Percentiles rank a stretch among this genome's conserved stretches.
phyloP scores from a whole-genome alignment of 1,140 invertebrate genomes.

The Aphelenchoides fujianensis region DNA sequence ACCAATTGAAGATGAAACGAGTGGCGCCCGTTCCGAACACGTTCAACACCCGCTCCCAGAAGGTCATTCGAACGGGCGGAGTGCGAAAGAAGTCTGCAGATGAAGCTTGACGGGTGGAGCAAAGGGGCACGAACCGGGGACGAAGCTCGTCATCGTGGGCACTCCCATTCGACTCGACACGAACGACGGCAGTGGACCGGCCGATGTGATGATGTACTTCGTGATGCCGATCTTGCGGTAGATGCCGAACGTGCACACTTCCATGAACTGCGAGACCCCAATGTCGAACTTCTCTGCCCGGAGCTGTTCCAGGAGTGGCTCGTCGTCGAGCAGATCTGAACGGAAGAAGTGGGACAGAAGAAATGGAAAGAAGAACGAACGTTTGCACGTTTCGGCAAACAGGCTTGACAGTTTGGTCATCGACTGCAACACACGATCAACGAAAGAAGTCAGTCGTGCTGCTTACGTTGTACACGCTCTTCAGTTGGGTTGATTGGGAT shows the following conservation, averaged over 20 bases:
- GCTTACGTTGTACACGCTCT: too few relatives aligned
- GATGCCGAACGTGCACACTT: not conserved
- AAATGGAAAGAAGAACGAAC: not conserved
- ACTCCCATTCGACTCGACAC: not conserved
- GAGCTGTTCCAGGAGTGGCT: not conserved
- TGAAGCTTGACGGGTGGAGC: not conserved
- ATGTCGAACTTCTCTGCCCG: constrained; percentile 11
- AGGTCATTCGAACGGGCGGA: not conserved
- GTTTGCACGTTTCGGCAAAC: too few relatives aligned
- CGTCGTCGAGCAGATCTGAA: constrained; percentile 1
- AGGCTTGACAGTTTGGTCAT: too few relatives aligned
- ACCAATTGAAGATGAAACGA: not conserved
- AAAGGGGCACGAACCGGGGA: too few relatives aligned
- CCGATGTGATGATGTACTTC: not conserved
- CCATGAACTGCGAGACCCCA: not conserved
- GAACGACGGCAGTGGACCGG: not conserved
- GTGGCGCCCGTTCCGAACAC: not conserved
- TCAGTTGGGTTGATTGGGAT: too few relatives aligned
- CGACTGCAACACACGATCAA: too few relatives aligned
- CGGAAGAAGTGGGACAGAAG: not conserved
- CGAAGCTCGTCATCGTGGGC: too few relatives aligned
- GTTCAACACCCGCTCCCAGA: not conserved
- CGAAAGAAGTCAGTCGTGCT: too few relatives aligned
- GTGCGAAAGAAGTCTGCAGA: not conserved
- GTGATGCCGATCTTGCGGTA: not conserved